Evolutionary conservation across 2,888 invertebrate genomes (phyloP), one percentile per base, ranked within the genome.

Genomic region (Pyrgus malvae): DNA sequence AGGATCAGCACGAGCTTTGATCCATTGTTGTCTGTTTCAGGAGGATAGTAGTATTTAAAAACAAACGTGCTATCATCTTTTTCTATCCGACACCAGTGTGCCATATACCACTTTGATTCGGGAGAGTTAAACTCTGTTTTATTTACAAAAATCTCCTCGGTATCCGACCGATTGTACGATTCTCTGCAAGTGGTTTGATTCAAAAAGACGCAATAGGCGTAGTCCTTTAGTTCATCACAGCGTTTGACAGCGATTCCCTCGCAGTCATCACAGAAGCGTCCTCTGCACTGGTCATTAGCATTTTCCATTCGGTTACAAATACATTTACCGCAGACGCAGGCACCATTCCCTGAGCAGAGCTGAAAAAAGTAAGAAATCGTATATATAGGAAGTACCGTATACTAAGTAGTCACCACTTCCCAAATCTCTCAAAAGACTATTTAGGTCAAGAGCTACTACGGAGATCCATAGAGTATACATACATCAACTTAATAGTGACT

Each of bases 261-360:
- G 68, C 96, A 96, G 46, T 92, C 91, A 62, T 95, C 94, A 73
- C 96, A 96, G 61, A 91, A 94, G 29, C 76, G 76, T 7, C 93
- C 93, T 0, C 83, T 85, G 62, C 91, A 92, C 8, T 76, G 78
- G 33, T 86, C 74, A 5, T 80, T 80, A 54, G 83, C 77, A 2
- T 68, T 78, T 23, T 76, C 35, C n/a, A 60, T 21, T 41, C 57
- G 70, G 14, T 85, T 68, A 68, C 95, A 96, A 5, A 86, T 73
- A 67, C 95, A 95, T 50, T 73, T 76, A 9, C 95, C 95, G 76
- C 96, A 96, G 7, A 78, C 75, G 74, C 97, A 97, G n/a, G 73
- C 73, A 0, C 97, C 97, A 58, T 92, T 72, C 6, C 79, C 82
- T 0, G 82, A 82, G 60, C 85, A 85, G 2, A 69, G 49, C 85